Base-by-base conservation (phyloP, 2,888 invertebrate species). In the Atethmia centrago region DNA sequence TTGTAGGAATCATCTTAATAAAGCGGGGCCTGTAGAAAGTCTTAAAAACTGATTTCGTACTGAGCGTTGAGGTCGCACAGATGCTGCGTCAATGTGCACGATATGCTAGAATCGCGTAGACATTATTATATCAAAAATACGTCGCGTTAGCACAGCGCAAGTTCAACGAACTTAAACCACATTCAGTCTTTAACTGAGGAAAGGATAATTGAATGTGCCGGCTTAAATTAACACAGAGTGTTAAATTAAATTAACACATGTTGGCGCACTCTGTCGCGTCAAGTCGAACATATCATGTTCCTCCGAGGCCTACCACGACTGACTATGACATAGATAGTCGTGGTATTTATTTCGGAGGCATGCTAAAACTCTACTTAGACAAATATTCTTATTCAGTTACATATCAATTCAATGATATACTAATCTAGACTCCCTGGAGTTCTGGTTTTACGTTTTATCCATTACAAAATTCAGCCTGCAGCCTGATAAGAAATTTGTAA, bases 271-370 rank as follows among this genome's bases (percentile, higher is more conserved):
- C 86, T 89, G 90, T 90, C 90, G 89, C 90, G 88, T 92, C 90
- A 82, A 84, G 84, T 85, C 88, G 56, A 82, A 80, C 42, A 56
- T 59, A 88, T 89, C 21, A 69, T 93, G 47, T 93, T 21, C 92
- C 92, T 92, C 91, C 88, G 87, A 92, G 90, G 90, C 90, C 91
- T 92, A 92, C 91, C 92, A 90, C 71, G 77, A 59, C 65, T 77
- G 74, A 84, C 89, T 77, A 90, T 82, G 56, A 45, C 9, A 9
- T 0, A 84, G 86, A 79, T 80, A 84, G 77, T 74, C 77, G 84
- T 86, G 92, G 90, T 91, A 92, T 93, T 92, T 90, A 88, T 80
- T 88, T 91, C 88, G 87, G 90, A 91, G 91, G 90, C 56, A 56
- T 25, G 0, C 12, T 36, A 40, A 2, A 25, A 31, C 10, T 49